Base-by-base conservation (phyloP, 1,140 invertebrate genomes). In the Drosophila watanabei region DNA sequence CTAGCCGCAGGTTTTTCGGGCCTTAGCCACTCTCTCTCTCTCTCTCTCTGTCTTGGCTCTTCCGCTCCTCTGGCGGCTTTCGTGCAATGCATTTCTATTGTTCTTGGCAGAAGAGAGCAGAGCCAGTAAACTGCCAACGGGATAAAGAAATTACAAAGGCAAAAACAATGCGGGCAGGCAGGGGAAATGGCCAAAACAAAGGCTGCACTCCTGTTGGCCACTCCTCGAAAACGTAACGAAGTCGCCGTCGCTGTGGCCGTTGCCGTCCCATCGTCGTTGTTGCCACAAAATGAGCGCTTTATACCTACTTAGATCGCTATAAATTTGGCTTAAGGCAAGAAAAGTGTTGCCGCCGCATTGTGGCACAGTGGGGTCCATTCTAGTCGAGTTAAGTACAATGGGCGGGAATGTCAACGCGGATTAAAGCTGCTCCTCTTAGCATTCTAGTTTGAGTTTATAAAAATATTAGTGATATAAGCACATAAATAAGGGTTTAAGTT, bases 251-350 rank as follows among this genome's bases (percentile, higher is more conserved):
- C 56, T 35, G 65, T 58, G 51, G 75, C 48, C 54, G 63, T 43
- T 43, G 75, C 63, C 51, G 51, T 41, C 43, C 11, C 49, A 18
- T 32, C 61, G 82, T 63, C 52, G 82, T 73, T 64, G 70, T 76
- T 90, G 85, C 85, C 85, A 86, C 85, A 85, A 90, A 90, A 89
- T 89, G 85, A 89, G 87, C 86, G 85, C 85, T 90, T 89, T 89
- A 90, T 89, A 90, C 85, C 82, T 89, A 89, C 85, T 89, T 89
- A 89, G 86, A 89, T 89, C 86, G 86, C 86, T 89, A 89, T 89
- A 89, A 89, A 89, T 89, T 89, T 89, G 75, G 86, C 86, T 89
- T 89, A 90, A 90, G 86, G 86, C 86, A 89, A 89, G 86, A 89
- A 89, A 89, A 89, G 86, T 89, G 86, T 89, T 89, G 86, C 82